These are phyloP conservation scores for Squalus acanthias DNA, from an alignment of 2,797 vertebrate species.

Conservation along the genomic window DNA sequence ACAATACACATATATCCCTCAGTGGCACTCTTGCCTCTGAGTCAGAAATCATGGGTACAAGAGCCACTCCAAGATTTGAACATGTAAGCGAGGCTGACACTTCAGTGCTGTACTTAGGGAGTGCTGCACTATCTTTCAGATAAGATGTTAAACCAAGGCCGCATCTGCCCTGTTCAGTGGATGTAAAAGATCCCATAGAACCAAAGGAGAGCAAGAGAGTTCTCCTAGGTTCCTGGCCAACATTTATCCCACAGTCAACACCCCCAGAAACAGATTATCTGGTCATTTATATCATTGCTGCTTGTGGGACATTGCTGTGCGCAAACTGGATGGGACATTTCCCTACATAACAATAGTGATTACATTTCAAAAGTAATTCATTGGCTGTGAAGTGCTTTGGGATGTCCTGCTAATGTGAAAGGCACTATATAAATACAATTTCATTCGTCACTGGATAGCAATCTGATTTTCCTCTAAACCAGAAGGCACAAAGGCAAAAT, in stretches of 20 bases:
- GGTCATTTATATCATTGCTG: neutral
- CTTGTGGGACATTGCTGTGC: neutral
- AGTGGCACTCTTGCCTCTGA: neutral
- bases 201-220: neutral
- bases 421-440: neutral
- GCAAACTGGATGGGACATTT: neutral
- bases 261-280: neutral
- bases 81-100: neutral
- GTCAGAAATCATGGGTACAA: neutral
- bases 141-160: neutral
- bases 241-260: neutral
- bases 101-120: neutral
- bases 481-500: too few relatives aligned
- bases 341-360: neutral
- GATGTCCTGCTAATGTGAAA: neutral
- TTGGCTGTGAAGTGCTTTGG: neutral
- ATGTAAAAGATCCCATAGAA: neutral
- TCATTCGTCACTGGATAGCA: neutral
- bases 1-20: neutral
- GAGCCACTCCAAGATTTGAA: neutral
- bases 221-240: neutral
- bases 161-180: neutral
- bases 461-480: neutral
- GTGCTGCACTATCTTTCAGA: neutral
- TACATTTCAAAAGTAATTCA: neutral